Evolutionary conservation across 2,888 invertebrate genomes (phyloP).

Genomic region (Orthosia incerta): DNA sequence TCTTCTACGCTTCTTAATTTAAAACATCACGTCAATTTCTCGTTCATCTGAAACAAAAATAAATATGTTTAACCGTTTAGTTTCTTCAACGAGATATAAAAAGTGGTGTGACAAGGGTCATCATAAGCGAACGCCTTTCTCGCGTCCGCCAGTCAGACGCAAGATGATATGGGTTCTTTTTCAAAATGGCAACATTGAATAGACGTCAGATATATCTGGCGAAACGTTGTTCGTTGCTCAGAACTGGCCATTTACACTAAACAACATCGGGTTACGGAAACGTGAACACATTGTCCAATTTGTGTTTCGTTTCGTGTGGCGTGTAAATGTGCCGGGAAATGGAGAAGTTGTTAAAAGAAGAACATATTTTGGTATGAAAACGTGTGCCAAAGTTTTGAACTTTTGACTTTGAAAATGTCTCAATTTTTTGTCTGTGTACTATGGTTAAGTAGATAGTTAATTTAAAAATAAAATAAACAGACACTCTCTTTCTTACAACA

Average conservation of each 20-base stretch:
- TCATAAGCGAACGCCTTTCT: conserved; percentile 75
- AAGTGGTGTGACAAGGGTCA: conserved; percentile 75
- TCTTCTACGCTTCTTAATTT: conserved; percentile 53
- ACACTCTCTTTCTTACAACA: neutral
- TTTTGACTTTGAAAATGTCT: neutral
- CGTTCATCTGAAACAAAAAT: conserved; percentile 71
- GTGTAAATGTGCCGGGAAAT: neutral
- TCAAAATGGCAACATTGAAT: conserved; percentile 65
- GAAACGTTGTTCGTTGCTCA: conserved; percentile 45
- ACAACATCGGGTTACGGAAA: conserved; percentile 47
- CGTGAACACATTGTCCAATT: conserved; percentile 53
- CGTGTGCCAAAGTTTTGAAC: neutral
- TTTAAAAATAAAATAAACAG: neutral
- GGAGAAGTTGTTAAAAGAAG: neutral
- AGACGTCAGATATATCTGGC: conserved; percentile 57
- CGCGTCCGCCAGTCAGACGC: conserved; percentile 72
- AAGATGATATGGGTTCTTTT: conserved; percentile 77
- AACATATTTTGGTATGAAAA: neutral
- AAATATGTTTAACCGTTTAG: conserved; percentile 37
- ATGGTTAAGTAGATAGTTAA: neutral
- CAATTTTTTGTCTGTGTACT: neutral
- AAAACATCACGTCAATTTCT: conserved; percentile 36
- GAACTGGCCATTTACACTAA: conserved; percentile 48
- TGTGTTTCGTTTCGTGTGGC: conserved; percentile 27
- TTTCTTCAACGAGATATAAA: conserved; percentile 44